Conservation (phyloP, 2,888 invertebrate species). For the Cybosia mesomella region DNA sequence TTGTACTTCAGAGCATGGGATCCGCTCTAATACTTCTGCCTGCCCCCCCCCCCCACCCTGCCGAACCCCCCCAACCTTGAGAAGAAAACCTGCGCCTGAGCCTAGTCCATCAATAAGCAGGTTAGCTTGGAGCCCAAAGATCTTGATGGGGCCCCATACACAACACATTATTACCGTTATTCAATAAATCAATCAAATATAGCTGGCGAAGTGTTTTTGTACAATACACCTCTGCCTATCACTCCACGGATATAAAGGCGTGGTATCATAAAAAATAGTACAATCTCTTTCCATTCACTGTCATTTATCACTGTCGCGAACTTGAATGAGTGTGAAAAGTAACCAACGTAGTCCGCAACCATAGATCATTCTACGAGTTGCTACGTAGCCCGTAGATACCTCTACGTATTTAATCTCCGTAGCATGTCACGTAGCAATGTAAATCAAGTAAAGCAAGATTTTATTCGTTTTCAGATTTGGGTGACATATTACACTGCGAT, state of each 20-base stretch:
- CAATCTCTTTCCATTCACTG: background rate
- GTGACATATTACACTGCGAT: constrained; percentile 28
- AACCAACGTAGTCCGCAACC: constrained; percentile 19
- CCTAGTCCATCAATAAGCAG: too few relatives aligned
- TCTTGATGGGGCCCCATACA: too few relatives aligned
- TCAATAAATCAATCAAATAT: too few relatives aligned
- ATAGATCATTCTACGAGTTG: constrained; percentile 37
- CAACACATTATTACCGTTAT: too few relatives aligned
- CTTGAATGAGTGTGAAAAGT: constrained; percentile 15
- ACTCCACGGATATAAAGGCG: background rate
- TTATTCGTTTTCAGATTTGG: constrained; percentile 24
- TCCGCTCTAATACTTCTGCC: too few relatives aligned
- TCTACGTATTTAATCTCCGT: constrained; percentile 44
- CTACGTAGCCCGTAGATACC: constrained; percentile 31
- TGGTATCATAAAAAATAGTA: background rate
- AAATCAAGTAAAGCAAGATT: constrained; percentile 36
- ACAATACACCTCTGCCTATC: background rate
- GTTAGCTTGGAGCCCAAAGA: too few relatives aligned
- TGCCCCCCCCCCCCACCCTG: too few relatives aligned
- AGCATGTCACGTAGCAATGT: constrained; percentile 46
- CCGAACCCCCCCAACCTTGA: too few relatives aligned
- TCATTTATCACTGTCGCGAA: constrained; percentile 6
- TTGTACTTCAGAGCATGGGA: too few relatives aligned
- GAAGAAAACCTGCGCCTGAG: too few relatives aligned
- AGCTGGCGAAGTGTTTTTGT: too few relatives aligned